These are phyloP conservation scores for Lamprologus speciosus DNA, from an alignment of 2,113 vertebrate genomes.

Conservation along the genomic window DNA sequence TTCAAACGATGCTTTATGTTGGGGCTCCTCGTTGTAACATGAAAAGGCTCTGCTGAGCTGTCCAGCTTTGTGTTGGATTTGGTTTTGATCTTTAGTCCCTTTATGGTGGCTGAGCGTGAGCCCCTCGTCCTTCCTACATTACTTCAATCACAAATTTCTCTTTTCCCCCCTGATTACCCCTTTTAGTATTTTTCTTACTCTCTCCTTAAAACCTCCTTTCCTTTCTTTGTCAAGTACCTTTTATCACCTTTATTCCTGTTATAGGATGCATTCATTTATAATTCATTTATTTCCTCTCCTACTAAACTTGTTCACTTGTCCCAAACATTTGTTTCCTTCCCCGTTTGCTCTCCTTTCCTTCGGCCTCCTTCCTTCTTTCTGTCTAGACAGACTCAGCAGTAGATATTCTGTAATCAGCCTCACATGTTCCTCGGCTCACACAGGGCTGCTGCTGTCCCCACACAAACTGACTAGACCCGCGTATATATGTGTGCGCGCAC, in stretches of 20 bases:
- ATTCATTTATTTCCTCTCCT: background rate
- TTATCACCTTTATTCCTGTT: background rate
- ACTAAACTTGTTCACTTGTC: background rate
- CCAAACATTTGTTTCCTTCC: background rate
- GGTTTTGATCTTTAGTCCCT: background rate
- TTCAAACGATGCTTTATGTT: background rate
- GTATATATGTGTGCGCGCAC: background rate
- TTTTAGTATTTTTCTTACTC: background rate
- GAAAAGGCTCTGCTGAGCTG: background rate
- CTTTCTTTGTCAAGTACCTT: background rate
- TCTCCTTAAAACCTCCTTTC: background rate
- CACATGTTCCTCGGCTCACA: conserved; percentile 8
- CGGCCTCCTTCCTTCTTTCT: background rate
- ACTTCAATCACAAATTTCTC: background rate
- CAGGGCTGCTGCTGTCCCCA: conserved; percentile 13
- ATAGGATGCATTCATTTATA: background rate
- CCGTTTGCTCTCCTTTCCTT: background rate
- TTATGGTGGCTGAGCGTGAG: background rate
- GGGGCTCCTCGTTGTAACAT: background rate
- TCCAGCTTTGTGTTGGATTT: background rate
- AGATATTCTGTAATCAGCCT: conserved; percentile 31
- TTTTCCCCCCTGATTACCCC: accelerated
- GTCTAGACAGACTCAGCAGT: conserved; percentile 23
- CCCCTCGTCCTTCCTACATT: background rate
- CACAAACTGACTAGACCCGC: background rate